phyloP scores from a whole-genome alignment of 2,888 invertebrate species.

The Eumacrocentrus americanus region DNA sequence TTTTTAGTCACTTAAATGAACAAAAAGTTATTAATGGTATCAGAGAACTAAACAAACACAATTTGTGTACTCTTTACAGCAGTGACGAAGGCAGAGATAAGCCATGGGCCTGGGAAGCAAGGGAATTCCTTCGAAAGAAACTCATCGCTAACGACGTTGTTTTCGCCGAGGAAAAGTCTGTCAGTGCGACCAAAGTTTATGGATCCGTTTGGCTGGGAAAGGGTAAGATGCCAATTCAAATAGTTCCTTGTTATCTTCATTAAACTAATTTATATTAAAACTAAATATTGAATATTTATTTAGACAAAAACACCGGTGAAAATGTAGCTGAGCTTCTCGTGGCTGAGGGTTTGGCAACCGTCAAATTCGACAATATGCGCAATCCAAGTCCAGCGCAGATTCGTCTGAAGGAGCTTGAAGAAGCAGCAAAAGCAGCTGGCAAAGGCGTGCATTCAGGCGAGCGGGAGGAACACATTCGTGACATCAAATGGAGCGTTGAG shows the following conservation, averaged over 20 bases:
- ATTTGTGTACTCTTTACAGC: slow-evolving; percentile 30
- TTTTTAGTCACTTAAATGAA: slow-evolving; percentile 12
- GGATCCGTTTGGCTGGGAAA: slow-evolving; percentile 86
- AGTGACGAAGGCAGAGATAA: slow-evolving; percentile 79
- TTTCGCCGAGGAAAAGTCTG: slow-evolving; percentile 83
- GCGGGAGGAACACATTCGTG: slow-evolving; percentile 75
- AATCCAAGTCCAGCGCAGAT: slow-evolving; percentile 72
- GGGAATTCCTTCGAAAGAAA: slow-evolving; percentile 92
- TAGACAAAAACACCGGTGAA: slow-evolving; percentile 72
- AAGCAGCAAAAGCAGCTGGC: slow-evolving; percentile 83
- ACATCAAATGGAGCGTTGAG: slow-evolving; percentile 89
- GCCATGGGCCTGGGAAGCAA: slow-evolving; percentile 96
- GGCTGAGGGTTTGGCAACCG: slow-evolving; percentile 86
- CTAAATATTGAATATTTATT: slow-evolving; percentile 29
- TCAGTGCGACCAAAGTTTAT: slow-evolving; percentile 85
- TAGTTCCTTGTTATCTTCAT: no score
- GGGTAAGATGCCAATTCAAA: slow-evolving; percentile 63
- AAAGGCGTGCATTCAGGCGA: slow-evolving; percentile 80
- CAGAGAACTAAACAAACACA: no score
- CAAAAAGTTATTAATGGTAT: slow-evolving; percentile 19
- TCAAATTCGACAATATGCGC: slow-evolving; percentile 71
- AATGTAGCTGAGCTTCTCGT: slow-evolving; percentile 89
- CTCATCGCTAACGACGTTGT: slow-evolving; percentile 89
- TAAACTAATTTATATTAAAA: background rate
- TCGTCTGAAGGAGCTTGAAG: slow-evolving; percentile 83